Evolutionary conservation across 2,797 vertebrate genomes (phyloP).

Genomic region (Schizopygopsis malacanthus): DNA sequence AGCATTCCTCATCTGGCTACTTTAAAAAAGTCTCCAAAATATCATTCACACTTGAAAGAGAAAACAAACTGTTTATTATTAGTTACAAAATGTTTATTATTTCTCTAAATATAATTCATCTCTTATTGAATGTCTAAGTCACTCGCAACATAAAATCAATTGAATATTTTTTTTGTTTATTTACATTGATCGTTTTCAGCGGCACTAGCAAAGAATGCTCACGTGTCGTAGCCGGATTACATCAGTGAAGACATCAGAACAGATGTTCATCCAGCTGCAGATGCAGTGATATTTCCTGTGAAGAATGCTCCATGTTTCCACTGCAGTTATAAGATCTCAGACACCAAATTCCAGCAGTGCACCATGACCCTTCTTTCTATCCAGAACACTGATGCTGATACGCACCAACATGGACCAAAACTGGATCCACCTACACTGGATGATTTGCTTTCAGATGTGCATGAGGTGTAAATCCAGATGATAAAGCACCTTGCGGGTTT

Average conservation of each 20-base stretch:
- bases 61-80: constrained; percentile 17
- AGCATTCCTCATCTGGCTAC: background rate
- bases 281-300: constrained; percentile 57
- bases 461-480: constrained; percentile 23
- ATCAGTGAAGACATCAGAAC: constrained; percentile 47
- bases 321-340: constrained; percentile 23
- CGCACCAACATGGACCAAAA: background rate
- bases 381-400: background rate
- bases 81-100: constrained; percentile 10
- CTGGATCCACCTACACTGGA: background rate
- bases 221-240: constrained; percentile 30
- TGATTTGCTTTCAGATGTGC: constrained; percentile 4
- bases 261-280: constrained; percentile 58
- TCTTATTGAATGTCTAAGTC: background rate
- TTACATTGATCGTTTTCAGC: constrained; percentile 7
- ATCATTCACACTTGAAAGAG: background rate
- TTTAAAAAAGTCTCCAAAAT: constrained; percentile 11
- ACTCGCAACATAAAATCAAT: background rate
- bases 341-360: background rate
- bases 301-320: constrained; percentile 59
- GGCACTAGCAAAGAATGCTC: constrained; percentile 15
- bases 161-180: constrained; percentile 2
- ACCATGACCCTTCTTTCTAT: background rate
- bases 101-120: background rate
- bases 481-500: background rate